These are phyloP conservation scores for Hormiphora californensis DNA, from an alignment of 37 sponge, comb jelly and placozoan genomes.

Conservation along the genomic window DNA sequence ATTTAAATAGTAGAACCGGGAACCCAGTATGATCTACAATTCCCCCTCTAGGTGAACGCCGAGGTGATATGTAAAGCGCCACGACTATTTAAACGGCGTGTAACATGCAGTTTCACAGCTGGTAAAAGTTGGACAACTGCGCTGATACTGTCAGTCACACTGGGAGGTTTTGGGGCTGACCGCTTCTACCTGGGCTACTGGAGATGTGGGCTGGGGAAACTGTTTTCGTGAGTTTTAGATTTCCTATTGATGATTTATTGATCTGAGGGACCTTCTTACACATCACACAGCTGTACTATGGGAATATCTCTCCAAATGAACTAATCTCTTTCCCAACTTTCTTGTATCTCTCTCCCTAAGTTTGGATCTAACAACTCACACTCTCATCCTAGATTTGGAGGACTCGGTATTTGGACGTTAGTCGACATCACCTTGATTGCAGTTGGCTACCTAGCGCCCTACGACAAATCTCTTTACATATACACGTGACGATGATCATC, in stretches of 20 bases:
- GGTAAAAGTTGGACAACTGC: conserved; percentile 29
- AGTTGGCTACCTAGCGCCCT: conserved; percentile 81
- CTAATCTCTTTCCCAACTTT: neutral
- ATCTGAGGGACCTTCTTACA: too few relatives aligned
- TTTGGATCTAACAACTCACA: neutral
- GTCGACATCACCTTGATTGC: conserved; percentile 82
- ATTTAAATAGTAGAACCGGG: too few relatives aligned
- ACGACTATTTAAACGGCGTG: neutral
- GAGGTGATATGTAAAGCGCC: neutral
- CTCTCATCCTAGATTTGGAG: conserved; percentile 64
- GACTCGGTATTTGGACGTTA: conserved; percentile 93
- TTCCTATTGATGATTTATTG: neutral
- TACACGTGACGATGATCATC: conserved; percentile 1
- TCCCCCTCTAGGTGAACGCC: neutral
- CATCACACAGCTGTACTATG: too few relatives aligned
- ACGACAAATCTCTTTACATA: conserved; percentile 78
- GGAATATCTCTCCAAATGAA: too few relatives aligned
- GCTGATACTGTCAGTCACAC: conserved; percentile 60
- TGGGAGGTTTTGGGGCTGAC: conserved; percentile 96
- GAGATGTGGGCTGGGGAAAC: conserved; percentile 78
- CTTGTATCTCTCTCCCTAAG: neutral
- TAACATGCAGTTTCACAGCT: neutral
- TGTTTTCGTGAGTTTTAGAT: conserved; percentile 57
- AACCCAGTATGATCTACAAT: neutral
- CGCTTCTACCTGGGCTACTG: conserved; percentile 88